These are phyloP conservation scores for Rattus rattus DNA, from an alignment of 2,113 vertebrate species.

Conservation along the genomic window DNA sequence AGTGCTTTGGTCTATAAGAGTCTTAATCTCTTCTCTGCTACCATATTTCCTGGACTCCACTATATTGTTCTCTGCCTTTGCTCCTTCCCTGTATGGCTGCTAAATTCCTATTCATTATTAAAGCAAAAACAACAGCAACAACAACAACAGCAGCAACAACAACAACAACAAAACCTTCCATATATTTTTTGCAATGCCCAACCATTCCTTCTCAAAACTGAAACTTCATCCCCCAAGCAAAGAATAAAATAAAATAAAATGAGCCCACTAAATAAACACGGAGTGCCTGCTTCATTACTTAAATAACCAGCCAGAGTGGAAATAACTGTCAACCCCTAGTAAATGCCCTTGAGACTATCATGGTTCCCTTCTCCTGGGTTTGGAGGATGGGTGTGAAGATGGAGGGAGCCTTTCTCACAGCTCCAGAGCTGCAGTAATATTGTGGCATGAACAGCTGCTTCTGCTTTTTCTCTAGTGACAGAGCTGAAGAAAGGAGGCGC, in stretches of 20 bases:
- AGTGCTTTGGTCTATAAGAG: background rate
- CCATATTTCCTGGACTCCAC: background rate
- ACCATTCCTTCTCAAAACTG: background rate
- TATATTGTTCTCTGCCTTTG: background rate
- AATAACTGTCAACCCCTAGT: background rate
- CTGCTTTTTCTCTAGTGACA: background rate
- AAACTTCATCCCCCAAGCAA: background rate
- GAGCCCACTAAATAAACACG: background rate
- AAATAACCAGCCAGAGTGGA: background rate
- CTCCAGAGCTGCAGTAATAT: too few species aligned
- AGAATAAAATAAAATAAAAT: background rate
- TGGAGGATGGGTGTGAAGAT: background rate
- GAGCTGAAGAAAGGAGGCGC: background rate
- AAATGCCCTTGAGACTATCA: background rate
- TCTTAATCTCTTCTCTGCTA: background rate
- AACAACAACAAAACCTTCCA: background rate
- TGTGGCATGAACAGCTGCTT: background rate
- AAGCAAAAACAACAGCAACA: background rate
- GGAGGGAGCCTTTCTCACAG: background rate
- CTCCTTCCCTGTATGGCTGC: too few species aligned
- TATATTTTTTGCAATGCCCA: background rate
- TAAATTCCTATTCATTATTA: background rate
- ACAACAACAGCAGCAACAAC: too few species aligned
- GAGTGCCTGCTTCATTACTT: too few species aligned
- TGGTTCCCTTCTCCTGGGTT: background rate